Conservation (phyloP, 2,113 vertebrate genomes). For the Coryphaenoides rupestris region DNA sequence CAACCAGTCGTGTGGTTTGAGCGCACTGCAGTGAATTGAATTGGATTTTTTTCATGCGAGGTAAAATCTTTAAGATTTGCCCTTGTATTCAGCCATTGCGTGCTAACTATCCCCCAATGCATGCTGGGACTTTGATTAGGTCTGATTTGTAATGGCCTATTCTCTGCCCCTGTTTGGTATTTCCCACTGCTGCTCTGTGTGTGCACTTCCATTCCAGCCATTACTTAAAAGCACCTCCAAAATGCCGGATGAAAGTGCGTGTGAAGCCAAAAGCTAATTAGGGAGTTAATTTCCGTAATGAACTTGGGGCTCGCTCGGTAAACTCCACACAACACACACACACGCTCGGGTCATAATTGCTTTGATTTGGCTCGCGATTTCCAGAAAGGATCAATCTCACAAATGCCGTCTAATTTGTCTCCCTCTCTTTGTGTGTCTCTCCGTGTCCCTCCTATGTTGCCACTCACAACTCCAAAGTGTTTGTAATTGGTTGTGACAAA, state of each 20-base stretch:
- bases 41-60: too few species aligned
- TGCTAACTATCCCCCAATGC: too few species aligned
- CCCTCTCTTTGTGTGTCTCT: too few species aligned
- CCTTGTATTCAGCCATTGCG: too few species aligned
- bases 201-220: conserved; percentile 43
- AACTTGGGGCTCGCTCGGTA: conserved; percentile 41
- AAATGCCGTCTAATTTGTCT: conserved; percentile 54
- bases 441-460: conserved; percentile 47
- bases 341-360: conserved; percentile 57
- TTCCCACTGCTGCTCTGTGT: conserved; percentile 30
- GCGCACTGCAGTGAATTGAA: too few species aligned
- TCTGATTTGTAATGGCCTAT: conserved; percentile 32
- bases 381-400: conserved; percentile 59
- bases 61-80: too few species aligned
- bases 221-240: conserved; percentile 49
- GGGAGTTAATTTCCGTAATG: conserved; percentile 65
- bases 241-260: conserved; percentile 35
- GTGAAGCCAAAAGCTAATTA: conserved; percentile 60
- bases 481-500: conserved; percentile 52
- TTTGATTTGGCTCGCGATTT: conserved; percentile 57
- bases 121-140: conserved; percentile 45
- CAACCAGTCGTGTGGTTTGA: too few species aligned
- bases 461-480: conserved; percentile 48
- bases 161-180: conserved; percentile 38
- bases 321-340: conserved; percentile 43